Evolutionary conservation across 2,797 vertebrate genomes (phyloP), one percentile per base, ranked within the genome.

Genomic region (Decapterus maruadsi): DNA sequence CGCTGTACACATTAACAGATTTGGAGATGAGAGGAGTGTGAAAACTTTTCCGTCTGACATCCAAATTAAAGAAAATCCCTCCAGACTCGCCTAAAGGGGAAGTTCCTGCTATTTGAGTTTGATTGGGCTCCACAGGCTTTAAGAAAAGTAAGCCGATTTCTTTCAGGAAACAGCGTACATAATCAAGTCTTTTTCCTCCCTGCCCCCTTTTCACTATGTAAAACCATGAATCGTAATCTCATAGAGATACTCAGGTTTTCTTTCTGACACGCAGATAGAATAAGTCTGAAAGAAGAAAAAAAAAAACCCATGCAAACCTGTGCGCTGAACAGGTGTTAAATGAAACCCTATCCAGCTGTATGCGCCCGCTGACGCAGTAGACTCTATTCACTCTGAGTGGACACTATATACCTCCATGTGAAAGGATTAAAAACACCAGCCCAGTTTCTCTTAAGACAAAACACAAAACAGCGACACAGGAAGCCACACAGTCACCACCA

Each of bases 71-170:
- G 84, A 85, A 92, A 91, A 91, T 92, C 93, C 92, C 89, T 68
- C 68, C 61, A 90, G 89, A 91, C 84, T 86, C 58, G 87, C 90
- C 78, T 75, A 65, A 83, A 92, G 90, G 88, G 90, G 87, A 91
- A 86, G 84, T 89, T 88, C 84, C 75, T 62, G 71, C 86, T 82
- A 89, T 92, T 90, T 85, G 78, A 90, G 84, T 94, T 93, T 93
- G 93, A 94, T 94, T 93, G 90, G 89, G 90, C 90, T 94, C 86
- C 78, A 77, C 77, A 46, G 92, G 90, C 88, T 92, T 92, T 92
- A 85, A 83, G 89, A 38, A 84, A 88, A 90, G 64, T 93, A 95
- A 94, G 91, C 92, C 75, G 87, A 92, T 94, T 93, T 92, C 86
- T 92, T 87, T 90, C 72, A 91, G 86, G 84, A 89, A 95, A 90